Base-by-base conservation (phyloP, 2,888 invertebrate genomes). In the Phanerotoma sp. region DNA sequence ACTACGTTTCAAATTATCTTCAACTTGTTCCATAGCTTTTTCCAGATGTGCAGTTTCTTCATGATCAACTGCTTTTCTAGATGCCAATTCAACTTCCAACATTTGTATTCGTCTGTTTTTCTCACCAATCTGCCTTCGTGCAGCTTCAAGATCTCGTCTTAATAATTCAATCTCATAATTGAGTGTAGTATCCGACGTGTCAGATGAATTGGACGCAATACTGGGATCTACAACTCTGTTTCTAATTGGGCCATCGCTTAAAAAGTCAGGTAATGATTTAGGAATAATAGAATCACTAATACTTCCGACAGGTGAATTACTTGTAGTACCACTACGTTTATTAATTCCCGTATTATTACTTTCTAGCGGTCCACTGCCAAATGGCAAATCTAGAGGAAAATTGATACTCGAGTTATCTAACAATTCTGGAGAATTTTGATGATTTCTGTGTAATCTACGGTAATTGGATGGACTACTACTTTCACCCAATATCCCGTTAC, bases 221-320 rank as follows among this genome's bases (percentile, higher is more conserved):
- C 33, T 42, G 72, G 74, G 52, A 72, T 72, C 15, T 73, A 77
- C 49, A 77, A 74, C 62, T 77, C 80, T 65, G 79, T 84, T 77
- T 32, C 77, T 74, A 62, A 81, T 80, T 16, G 87, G 86, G 5
- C 87, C 87, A 67, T 88, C 88, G 3, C 86, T 86, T 25, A 88
- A 79, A 71, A 88, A 88, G 67, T 88, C 88, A 3, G 88, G 88
- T 58, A 88, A 75, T 62, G 83, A 82, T 72, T 84, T 82, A 45
- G 81, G 79, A 32, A 80, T 78, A 37, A 77, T 79, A 20, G 78
- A 71, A 71, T 79, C 71, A 25, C 9, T 25, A 25, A 25, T 25
- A 25, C 25, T 25, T n/a, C 60, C 61, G 10, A 47, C 49, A 5
- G 65, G 61, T 20, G 66, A 57, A 40, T 66, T 57, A 44, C n/a